A percentile compares a stretch with the other conserved stretches of the same genome.
Conservation (phyloP, 2,888 invertebrate species). For the Reticulitermes lucifugus region DNA sequence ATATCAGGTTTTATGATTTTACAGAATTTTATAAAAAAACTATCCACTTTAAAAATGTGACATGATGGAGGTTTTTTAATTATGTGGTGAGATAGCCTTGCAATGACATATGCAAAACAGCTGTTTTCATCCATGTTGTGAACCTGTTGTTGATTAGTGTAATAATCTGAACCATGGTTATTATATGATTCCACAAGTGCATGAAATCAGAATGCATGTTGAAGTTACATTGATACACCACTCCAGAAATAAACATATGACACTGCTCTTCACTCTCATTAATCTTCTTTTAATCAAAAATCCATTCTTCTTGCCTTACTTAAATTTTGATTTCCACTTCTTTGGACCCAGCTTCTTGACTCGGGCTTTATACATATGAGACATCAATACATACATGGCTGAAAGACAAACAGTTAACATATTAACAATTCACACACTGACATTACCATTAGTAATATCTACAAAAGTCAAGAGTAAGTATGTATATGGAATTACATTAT, state of each 20-base stretch:
- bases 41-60: too few relatives aligned
- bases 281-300: not conserved
- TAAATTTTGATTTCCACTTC: constrained; percentile 47
- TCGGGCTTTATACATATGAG: constrained; percentile 84
- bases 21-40: too few relatives aligned
- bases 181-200: not conserved
- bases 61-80: too few relatives aligned
- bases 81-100: too few relatives aligned
- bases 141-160: not conserved
- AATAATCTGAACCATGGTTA: not conserved
- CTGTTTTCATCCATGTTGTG: too few relatives aligned
- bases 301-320: constrained; percentile 21
- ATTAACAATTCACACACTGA: too few relatives aligned
- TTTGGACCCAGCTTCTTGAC: constrained; percentile 71
- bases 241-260: not conserved
- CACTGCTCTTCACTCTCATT: not conserved
- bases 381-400: constrained; percentile 81
- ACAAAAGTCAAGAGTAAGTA: too few relatives aligned
- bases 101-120: too few relatives aligned
- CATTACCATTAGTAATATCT: too few relatives aligned
- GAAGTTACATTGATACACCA: not conserved
- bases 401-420: constrained; percentile 54
- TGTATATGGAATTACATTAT: too few relatives aligned
- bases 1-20: too few relatives aligned
- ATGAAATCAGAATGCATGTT: not conserved